Evolutionary conservation across 2,113 vertebrate genomes (phyloP).

Genomic region (Alosa alosa): DNA sequence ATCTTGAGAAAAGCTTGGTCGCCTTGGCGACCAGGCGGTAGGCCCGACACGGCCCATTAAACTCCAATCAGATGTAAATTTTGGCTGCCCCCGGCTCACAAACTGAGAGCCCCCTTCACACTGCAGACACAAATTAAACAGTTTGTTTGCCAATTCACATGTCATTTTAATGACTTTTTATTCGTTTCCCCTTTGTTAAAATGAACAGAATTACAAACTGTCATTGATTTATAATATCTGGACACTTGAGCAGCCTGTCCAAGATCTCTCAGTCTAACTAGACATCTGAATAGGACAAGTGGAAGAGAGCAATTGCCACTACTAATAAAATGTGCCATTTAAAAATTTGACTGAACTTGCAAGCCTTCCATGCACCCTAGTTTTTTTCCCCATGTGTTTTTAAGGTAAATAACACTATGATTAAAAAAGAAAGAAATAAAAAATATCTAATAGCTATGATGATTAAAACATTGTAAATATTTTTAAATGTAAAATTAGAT

Average conservation of each 20-base stretch:
- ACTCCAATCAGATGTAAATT: slow-evolving; percentile 91
- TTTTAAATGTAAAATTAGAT: neutral
- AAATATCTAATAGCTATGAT: neutral
- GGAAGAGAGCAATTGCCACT: neutral
- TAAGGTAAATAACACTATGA: neutral
- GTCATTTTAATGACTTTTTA: slow-evolving; percentile 87
- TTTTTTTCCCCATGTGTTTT: neutral
- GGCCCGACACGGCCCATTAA: slow-evolving; percentile 81
- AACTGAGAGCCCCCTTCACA: slow-evolving; percentile 68
- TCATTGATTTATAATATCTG: slow-evolving; percentile 82
- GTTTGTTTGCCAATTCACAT: slow-evolving; percentile 91
- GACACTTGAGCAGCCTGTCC: slow-evolving; percentile 67
- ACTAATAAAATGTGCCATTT: slow-evolving; percentile 21
- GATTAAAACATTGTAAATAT: neutral
- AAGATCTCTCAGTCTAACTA: slow-evolving; percentile 47
- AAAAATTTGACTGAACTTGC: slow-evolving; percentile 19
- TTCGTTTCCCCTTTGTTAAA: slow-evolving; percentile 82
- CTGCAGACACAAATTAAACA: slow-evolving; percentile 81
- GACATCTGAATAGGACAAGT: slow-evolving; percentile 41
- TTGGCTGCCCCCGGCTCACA: slow-evolving; percentile 64
- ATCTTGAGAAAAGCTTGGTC: slow-evolving; percentile 87
- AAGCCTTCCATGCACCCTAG: no score
- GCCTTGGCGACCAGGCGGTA: slow-evolving; percentile 74
- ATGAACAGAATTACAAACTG: slow-evolving; percentile 79
- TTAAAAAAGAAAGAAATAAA: neutral